Evolutionary conservation across 1,140 invertebrate species (phyloP), one percentile per base, ranked within the genome.

Genomic region (Apis cerana): DNA sequence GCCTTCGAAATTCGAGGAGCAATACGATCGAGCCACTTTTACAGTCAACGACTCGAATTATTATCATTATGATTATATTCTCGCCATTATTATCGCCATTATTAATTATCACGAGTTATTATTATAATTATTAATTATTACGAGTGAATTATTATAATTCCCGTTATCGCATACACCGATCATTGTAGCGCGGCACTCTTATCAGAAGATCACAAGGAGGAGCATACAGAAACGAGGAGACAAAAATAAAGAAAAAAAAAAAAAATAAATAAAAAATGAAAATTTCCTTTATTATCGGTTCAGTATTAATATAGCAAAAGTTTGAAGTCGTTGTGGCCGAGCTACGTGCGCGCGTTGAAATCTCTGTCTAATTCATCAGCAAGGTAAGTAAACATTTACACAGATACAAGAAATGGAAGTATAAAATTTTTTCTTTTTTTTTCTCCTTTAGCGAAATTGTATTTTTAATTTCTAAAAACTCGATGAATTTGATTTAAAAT

Each of bases 121-220:
- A 54, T 48, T 33, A 83, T 71, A 21, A 27, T 65, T 70, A 56
- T 72, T 71, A 17, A 21, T 79, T 62, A 64, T 59, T 10, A 54
- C 15, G 69, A 27, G 7, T 13, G 15, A 54, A 82, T 82, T 83
- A 79, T 71, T 62, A 17, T 64, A 62, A 68, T 67, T 21, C 67
- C 67, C 65, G 61, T 74, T 80, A 83, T 54, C 62, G 54, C 62
- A 56, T 52, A 69, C 78, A 84, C 78, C n/a, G 70, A 72, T 72
- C 70, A 72, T 87, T 65, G 83, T 87, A 88, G 82, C 75, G 85
- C 61, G 86, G 85, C 85, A 87, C 85, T 71, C 68, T n/a, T 76
- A 70, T 76, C 75, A 2, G 67, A 80, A 15, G 74, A n/a, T 77
- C 15, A 84, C 68, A 23, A 65, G 23, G 69, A 81, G 59, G 23